Evolutionary conservation across 2,113 vertebrate genomes (phyloP), one percentile per base, ranked within the genome.

Genomic region (Cephalopholis sonnerati): DNA sequence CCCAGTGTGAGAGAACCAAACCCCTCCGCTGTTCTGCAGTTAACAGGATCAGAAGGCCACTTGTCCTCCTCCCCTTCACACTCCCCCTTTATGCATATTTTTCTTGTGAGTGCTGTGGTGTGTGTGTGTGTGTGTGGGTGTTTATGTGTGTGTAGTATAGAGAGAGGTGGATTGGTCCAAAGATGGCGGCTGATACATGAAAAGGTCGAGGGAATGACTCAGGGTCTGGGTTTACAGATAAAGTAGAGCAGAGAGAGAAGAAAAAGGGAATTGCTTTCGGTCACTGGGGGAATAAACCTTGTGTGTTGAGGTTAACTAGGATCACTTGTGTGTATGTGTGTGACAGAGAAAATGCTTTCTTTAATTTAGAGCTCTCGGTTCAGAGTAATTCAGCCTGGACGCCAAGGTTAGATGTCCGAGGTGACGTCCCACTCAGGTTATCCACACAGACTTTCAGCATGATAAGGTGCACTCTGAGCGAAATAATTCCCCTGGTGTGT

Each of bases 21-120:
- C 29, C 89, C 87, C 84, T 86, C 76, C 2, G 71, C 88, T 85
- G 68, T 81, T 36, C 64, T 25, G 82, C 82, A 55, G 73, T 74
- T 87, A 90, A 84, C 85, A 51, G 63, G 84, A 90, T 87, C 86
- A 91, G 76, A 82, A 78, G 78, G 75, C 73, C 81, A 64, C 81
- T 70, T 85, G 83, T 83, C 75, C 79, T 82, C 83, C 84, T 80
- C 82, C 64, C 69, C 41, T 54, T 39, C 63, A 36, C 55, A 0
- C 48, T 17, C 53, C 9, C 3, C 48, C 54, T 74, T 63, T 71
- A 69, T 83, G 85, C 82, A 90, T 83, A 84, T 83, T 78, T 81
- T 54, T 59, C 48, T 46, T 25, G 24, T 65, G 69, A 57, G 72
- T 41, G 64, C 22, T 46, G 41, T 17, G 1, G 1, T 32, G 15